These are phyloP conservation scores for Gadus chalcogrammus DNA, from an alignment of 2,113 vertebrate species.

Conservation along the genomic window DNA sequence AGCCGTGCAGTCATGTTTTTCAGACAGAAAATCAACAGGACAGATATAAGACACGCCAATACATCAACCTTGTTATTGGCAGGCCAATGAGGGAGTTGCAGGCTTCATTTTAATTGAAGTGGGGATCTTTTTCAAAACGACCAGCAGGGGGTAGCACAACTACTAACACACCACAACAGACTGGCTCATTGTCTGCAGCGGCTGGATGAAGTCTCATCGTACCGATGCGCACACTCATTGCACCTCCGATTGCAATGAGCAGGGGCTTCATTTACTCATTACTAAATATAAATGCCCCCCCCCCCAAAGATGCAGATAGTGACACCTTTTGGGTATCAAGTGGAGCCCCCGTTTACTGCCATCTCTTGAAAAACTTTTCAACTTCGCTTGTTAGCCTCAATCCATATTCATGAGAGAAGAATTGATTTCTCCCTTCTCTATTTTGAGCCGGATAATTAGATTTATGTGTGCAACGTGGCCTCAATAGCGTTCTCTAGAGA, in stretches of 20 bases:
- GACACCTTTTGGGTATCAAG: constrained; percentile 4
- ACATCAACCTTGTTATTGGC: no score
- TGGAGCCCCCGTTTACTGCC: constrained; percentile 2
- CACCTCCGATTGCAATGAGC: constrained; percentile 3
- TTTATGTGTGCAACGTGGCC: constrained; percentile 59
- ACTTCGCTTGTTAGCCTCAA: constrained; percentile 51
- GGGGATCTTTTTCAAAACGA: neutral
- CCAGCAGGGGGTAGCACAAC: constrained; percentile 58
- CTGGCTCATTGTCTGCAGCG: neutral
- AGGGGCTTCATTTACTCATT: constrained; percentile 9
- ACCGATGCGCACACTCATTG: no score
- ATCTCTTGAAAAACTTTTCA: constrained; percentile 47
- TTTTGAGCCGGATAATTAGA: constrained; percentile 73
- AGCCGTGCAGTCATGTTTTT: no score
- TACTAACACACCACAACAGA: neutral
- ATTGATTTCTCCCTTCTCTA: constrained; percentile 68
- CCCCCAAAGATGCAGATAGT: constrained; percentile 1
- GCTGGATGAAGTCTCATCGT: no score
- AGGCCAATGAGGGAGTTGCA: no score
- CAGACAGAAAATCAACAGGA: no score
- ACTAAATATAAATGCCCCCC: neutral
- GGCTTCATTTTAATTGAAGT: no score
- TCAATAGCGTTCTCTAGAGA: constrained; percentile 64
- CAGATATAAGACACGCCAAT: no score
- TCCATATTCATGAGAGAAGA: constrained; percentile 71